Conservation (phyloP, 2,888 invertebrate genomes). For the Synergus gifuensis region DNA sequence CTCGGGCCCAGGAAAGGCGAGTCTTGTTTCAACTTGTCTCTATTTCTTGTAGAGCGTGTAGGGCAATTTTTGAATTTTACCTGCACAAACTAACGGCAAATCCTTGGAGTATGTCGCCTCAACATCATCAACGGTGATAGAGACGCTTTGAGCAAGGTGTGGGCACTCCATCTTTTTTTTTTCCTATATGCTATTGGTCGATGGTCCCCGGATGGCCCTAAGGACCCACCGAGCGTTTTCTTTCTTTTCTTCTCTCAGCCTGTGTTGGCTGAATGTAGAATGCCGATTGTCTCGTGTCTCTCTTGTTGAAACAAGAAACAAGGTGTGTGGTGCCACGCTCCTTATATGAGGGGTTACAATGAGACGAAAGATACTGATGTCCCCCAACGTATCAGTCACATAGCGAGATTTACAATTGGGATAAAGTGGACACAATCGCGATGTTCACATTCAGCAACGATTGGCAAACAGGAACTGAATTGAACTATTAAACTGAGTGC, state of each 20-base stretch:
- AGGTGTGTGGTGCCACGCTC: conserved; percentile 18
- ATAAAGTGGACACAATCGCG: conserved; percentile 41
- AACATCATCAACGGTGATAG: conserved; percentile 71
- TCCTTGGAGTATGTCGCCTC: conserved; percentile 80
- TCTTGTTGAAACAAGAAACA: background rate
- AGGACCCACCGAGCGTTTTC: conserved; percentile 60
- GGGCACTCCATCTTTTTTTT: conserved; percentile 83
- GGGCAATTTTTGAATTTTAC: conserved; percentile 74
- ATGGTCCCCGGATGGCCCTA: conserved; percentile 63
- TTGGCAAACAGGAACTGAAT: conserved; percentile 43
- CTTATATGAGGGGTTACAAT: conserved; percentile 44
- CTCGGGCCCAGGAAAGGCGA: conserved; percentile 24
- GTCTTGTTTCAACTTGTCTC: conserved; percentile 20
- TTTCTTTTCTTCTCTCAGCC: conserved; percentile 45
- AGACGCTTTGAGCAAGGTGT: conserved; percentile 84
- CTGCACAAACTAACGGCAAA: conserved; percentile 80
- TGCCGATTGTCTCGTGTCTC: background rate
- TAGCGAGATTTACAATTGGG: conserved; percentile 55
- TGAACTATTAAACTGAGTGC: background rate
- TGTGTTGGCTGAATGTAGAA: conserved; percentile 7
- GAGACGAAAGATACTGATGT: conserved; percentile 53
- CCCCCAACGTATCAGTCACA: conserved; percentile 67
- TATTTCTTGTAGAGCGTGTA: conserved; percentile 25
- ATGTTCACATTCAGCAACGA: conserved; percentile 46
- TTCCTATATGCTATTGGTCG: conserved; percentile 52